Conservation (phyloP, 1,140 invertebrate species). For the Phocides pigmalion region DNA sequence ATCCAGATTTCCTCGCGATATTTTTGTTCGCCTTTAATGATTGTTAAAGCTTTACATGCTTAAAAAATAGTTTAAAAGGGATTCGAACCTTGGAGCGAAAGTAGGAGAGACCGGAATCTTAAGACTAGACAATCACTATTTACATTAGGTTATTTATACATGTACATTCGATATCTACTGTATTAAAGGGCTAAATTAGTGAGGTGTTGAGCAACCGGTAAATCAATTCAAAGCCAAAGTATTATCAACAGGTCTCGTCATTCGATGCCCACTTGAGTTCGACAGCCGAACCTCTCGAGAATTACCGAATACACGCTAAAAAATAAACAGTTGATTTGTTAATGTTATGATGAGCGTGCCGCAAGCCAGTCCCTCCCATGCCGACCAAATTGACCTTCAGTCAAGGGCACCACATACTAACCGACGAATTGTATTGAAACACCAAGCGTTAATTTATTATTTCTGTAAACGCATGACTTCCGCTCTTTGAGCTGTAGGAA, state of each 20-base stretch:
- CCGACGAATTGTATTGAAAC: slow-evolving; percentile 64
- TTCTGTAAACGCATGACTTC: slow-evolving; percentile 79
- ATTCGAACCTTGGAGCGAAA: no score
- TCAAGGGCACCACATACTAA: slow-evolving; percentile 57
- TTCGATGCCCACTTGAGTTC: slow-evolving; percentile 58
- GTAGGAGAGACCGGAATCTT: no score
- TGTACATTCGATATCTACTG: not conserved
- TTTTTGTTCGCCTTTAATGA: no score
- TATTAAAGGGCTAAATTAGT: not conserved
- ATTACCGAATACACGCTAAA: slow-evolving; percentile 64
- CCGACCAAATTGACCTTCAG: slow-evolving; percentile 64
- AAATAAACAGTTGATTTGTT: slow-evolving; percentile 63
- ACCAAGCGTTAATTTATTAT: slow-evolving; percentile 76
- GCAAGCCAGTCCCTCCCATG: slow-evolving; percentile 54
- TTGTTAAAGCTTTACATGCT: no score
- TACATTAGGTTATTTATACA: no score
- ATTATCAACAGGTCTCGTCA: slow-evolving; percentile 50
- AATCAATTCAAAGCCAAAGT: slow-evolving; percentile 32
- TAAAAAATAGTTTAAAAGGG: no score
- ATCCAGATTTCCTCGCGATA: no score
- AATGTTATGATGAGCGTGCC: slow-evolving; percentile 56
- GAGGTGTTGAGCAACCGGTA: slow-evolving; percentile 11
- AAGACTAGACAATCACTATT: no score
- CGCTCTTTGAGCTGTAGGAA: slow-evolving; percentile 78
- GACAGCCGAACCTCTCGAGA: slow-evolving; percentile 58